Base-by-base conservation (phyloP, 2,888 invertebrate genomes). In the Brenthis ino region DNA sequence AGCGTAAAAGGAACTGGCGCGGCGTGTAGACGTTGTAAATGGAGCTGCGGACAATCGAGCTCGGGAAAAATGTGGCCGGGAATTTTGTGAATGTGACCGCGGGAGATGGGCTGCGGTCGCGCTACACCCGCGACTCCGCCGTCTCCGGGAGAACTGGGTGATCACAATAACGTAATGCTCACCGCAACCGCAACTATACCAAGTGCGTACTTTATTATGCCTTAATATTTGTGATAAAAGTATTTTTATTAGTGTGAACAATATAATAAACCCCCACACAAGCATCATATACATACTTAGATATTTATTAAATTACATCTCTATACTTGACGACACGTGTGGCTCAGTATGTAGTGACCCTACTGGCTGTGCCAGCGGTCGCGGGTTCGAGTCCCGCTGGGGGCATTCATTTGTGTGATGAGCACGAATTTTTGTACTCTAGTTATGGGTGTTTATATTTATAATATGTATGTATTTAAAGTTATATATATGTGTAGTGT, bases 1-100 rank as follows among this genome's bases (percentile, higher is more conserved):
- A 91, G 91, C 91, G 91, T 93, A 91, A 91, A 92, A 91, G 92
- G 91, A 91, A 90, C 92, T 90, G 89, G 89, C 85, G 87, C 89
- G 86, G 87, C 89, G 90, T 91, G 91, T 91, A 91, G 91, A 91
- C 89, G 91, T 90, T 92, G 91, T 92, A 92, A 91, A 91, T 89
- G 91, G 91, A 88, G 89, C 89, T 88, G 89, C 88, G 90, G 91
- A 91, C 92, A 89, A 89, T 91, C 89, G 87, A 84, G 88, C 86
- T 80, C 87, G 85, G 86, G 89, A 87, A 88, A 90, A 89, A 91
- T 90, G 91, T 84, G 89, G 82, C 84, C 85, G 87, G 85, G 92
- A 91, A 93, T 93, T 89, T 85, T 83, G 89, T 89, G 91, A 91
- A 91, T 91, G 91, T 85, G 84, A 85, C 88, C 89, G 79, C 84